Conservation (phyloP, 2,888 invertebrate genomes). For the Listrodromus nycthemerus region DNA sequence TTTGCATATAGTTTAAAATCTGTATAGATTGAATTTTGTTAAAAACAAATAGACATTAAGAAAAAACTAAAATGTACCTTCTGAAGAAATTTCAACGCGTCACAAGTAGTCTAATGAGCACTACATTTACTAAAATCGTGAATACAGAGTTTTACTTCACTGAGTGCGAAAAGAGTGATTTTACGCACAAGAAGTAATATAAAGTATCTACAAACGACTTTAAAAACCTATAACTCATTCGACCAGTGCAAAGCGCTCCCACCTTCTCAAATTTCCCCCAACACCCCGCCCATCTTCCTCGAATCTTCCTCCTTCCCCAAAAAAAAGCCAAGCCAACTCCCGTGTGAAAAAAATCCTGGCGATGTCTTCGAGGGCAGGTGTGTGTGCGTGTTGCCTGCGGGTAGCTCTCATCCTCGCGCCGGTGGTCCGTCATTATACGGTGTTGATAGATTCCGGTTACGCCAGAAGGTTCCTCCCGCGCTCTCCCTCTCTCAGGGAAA, state of each 20-base stretch:
- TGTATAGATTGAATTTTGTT: neutral
- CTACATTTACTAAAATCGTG: too few species aligned
- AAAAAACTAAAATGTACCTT: too few species aligned
- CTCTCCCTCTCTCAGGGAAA: slow-evolving; percentile 24
- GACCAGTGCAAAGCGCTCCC: too few species aligned
- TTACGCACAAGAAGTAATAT: too few species aligned
- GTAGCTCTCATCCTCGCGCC: slow-evolving; percentile 36
- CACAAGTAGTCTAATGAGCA: too few species aligned
- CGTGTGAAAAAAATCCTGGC: slow-evolving; percentile 39
- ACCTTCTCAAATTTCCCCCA: too few species aligned
- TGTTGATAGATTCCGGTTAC: slow-evolving; percentile 16
- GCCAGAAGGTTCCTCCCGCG: neutral
- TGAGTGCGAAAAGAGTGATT: too few species aligned
- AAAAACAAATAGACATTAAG: neutral
- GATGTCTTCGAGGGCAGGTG: slow-evolving; percentile 55
- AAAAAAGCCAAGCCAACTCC: neutral
- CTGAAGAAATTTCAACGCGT: too few species aligned
- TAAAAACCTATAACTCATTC: too few species aligned
- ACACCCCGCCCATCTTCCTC: too few species aligned
- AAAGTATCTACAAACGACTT: too few species aligned
- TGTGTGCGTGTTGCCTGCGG: slow-evolving; percentile 29
- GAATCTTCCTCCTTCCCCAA: neutral
- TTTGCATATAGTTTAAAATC: neutral
- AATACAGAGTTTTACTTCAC: too few species aligned
- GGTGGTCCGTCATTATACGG: slow-evolving; percentile 48